Evolutionary conservation across 2,888 invertebrate genomes (phyloP).

Genomic region (Xestia c-nigrum): DNA sequence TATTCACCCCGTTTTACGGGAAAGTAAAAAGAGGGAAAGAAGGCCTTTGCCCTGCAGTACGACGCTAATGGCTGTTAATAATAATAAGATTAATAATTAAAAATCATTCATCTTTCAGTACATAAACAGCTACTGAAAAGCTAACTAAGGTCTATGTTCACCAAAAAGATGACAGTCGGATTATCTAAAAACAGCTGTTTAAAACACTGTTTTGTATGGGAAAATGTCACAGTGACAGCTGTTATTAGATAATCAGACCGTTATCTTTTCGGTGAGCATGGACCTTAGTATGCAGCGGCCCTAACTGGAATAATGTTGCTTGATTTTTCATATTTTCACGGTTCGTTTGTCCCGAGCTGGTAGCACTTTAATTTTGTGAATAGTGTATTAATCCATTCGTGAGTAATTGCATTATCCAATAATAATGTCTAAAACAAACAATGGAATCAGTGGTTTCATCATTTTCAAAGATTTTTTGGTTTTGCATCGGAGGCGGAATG

Average conservation of each 20-base stretch:
- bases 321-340: conserved; percentile 44
- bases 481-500: background rate
- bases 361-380: conserved; percentile 18
- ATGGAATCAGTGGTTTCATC: background rate
- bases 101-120: background rate
- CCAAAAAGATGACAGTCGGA: too few species aligned
- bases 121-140: background rate
- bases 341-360: conserved; percentile 29
- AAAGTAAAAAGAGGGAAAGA: too few species aligned
- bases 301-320: conserved; percentile 21
- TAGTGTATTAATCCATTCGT: conserved; percentile 21
- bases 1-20: too few species aligned
- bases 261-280: too few species aligned
- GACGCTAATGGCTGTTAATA: too few species aligned
- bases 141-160: too few species aligned
- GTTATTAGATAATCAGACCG: too few species aligned
- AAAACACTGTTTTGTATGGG: too few species aligned
- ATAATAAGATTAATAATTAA: too few species aligned
- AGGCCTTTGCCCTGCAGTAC: too few species aligned
- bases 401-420: conserved; percentile 27
- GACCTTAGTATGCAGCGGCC: background rate
- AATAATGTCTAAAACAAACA: background rate
- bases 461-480: background rate
- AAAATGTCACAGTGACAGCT: too few species aligned
- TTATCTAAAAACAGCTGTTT: too few species aligned